A percentile compares a stretch with the other conserved stretches of the same genome.
Evolutionary conservation across 2,113 vertebrate species (phyloP).

Genomic region (Ellobius talpinus): DNA sequence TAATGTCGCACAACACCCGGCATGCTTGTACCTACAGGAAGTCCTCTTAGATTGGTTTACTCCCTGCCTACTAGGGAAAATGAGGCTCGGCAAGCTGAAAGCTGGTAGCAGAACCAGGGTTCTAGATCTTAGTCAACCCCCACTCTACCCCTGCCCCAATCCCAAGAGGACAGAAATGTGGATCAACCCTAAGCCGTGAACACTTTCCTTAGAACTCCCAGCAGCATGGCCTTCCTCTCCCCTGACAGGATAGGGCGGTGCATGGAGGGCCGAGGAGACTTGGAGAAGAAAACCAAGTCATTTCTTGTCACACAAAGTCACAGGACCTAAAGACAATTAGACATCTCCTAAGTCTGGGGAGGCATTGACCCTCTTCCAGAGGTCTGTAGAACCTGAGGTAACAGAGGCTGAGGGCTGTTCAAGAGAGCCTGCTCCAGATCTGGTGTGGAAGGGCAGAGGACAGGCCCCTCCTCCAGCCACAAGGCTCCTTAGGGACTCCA

Average conservation of each 20-base stretch:
- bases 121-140: background rate
- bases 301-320: background rate
- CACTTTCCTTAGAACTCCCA: background rate
- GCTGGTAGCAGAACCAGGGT: background rate
- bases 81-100: background rate
- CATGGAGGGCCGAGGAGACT: background rate
- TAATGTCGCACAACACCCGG: background rate
- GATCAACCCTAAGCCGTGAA: background rate
- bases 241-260: background rate
- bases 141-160: background rate
- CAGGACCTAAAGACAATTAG: background rate
- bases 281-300: background rate
- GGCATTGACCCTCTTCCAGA: background rate
- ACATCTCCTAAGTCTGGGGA: background rate
- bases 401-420: background rate
- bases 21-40: conserved; percentile 1
- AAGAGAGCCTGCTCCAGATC: background rate
- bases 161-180: background rate
- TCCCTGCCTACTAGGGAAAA: background rate
- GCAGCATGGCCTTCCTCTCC: background rate
- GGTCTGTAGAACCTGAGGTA: background rate
- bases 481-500: background rate
- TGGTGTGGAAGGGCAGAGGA: too few species aligned
- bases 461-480: too few species aligned
- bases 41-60: background rate